Evolutionary conservation across 2,888 invertebrate species (phyloP).

Genomic region (Drosophila anomalata): DNA sequence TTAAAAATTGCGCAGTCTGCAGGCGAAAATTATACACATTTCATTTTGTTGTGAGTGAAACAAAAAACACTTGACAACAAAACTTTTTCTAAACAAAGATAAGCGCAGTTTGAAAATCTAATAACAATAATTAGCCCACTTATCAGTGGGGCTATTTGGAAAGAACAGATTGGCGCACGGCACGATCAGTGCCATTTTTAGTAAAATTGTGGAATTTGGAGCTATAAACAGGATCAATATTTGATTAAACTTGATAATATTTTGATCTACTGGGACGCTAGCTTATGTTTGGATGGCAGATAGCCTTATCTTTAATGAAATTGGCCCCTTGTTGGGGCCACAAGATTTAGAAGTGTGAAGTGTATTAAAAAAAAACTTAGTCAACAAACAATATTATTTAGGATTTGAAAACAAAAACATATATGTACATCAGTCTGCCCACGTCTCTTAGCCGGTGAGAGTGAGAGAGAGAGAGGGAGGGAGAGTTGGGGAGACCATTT

Average conservation of each 20-base stretch:
- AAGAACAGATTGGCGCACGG: background rate
- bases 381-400: slow-evolving; percentile 21
- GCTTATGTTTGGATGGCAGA: slow-evolving; percentile 9
- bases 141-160: slow-evolving; percentile 17
- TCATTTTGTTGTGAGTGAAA: slow-evolving; percentile 6
- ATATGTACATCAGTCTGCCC: slow-evolving; percentile 2
- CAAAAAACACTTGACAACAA: slow-evolving; percentile 24
- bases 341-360: slow-evolving; percentile 18
- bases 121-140: slow-evolving; percentile 25
- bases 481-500: background rate
- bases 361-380: slow-evolving; percentile 7
- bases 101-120: slow-evolving; percentile 26
- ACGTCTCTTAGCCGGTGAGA: slow-evolving; percentile 15
- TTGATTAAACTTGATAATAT: background rate
- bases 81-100: slow-evolving; percentile 25
- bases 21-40: slow-evolving; percentile 4
- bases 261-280: background rate
- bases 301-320: slow-evolving; percentile 3
- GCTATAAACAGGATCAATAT: background rate
- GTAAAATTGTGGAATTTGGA: background rate
- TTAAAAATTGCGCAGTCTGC: slow-evolving; percentile 32
- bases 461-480: background rate
- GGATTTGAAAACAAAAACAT: slow-evolving; percentile 11
- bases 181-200: background rate
- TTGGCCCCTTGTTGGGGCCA: slow-evolving; percentile 4